These are phyloP conservation scores for Microctonus hyperodae DNA, from an alignment of 2,888 invertebrate genomes.

Conservation along the genomic window DNA sequence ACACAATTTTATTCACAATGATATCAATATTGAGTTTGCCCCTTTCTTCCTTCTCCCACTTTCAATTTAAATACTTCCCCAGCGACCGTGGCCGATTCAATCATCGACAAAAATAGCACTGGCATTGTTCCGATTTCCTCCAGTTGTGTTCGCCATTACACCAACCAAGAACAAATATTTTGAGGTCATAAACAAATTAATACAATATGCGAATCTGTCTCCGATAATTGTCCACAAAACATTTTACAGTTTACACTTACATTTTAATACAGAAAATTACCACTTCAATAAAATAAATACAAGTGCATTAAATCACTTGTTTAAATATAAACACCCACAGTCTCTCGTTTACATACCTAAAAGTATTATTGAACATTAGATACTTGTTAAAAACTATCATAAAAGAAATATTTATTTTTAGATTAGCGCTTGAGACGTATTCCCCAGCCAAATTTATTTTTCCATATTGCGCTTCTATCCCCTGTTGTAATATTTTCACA, in stretches of 20 bases:
- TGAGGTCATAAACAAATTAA: neutral
- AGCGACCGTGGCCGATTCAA: conserved; percentile 56
- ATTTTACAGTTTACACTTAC: neutral
- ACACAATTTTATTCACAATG: too few species aligned
- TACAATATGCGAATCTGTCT: neutral
- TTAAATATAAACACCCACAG: neutral
- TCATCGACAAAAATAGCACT: conserved; percentile 59
- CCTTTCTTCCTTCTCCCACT: neutral
- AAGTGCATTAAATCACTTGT: too few species aligned
- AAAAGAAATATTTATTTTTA: conserved; percentile 15
- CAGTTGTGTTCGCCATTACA: conserved; percentile 31
- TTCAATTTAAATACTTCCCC: conserved; percentile 5
- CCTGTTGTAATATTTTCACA: too few species aligned
- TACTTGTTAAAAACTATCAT: neutral
- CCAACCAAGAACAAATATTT: neutral
- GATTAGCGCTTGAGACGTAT: conserved; percentile 1
- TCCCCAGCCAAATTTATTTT: conserved; percentile 8
- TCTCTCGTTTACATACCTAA: neutral
- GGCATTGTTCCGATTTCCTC: conserved; percentile 60
- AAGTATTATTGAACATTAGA: neutral
- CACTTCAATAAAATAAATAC: neutral
- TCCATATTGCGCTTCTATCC: too few species aligned
- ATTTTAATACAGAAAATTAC: neutral
- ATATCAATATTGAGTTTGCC: neutral
- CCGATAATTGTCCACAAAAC: neutral